These are phyloP conservation scores for Zootermopsis nevadensis DNA, from an alignment of 2,888 invertebrate genomes.

Conservation along the genomic window DNA sequence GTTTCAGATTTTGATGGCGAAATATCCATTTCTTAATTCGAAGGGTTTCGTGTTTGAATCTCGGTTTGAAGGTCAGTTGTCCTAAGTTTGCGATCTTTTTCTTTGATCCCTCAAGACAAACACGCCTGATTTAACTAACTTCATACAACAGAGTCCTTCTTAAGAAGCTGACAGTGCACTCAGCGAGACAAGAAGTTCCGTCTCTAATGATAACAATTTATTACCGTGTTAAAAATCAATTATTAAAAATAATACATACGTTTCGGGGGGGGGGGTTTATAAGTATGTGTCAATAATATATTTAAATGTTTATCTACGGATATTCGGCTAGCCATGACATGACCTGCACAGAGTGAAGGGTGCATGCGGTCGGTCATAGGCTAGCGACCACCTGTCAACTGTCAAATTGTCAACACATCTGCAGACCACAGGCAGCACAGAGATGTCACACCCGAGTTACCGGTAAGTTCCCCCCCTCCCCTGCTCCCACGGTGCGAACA, in stretches of 20 bases:
- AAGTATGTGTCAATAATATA: background rate
- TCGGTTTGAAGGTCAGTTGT: too few species aligned
- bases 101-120: too few species aligned
- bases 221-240: background rate
- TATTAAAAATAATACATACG: background rate
- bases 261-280: background rate
- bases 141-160: too few species aligned
- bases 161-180: too few species aligned
- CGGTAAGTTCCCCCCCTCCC: background rate
- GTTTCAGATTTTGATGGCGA: too few species aligned
- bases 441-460: slow-evolving; percentile 13
- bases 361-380: background rate
- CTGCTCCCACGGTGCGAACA: background rate
- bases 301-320: background rate
- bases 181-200: too few species aligned
- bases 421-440: slow-evolving; percentile 20
- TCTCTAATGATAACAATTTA: too few species aligned
- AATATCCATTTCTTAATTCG: too few species aligned
- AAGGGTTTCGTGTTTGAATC: too few species aligned
- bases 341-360: slow-evolving; percentile 1
- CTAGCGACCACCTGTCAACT: slow-evolving; percentile 26
- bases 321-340: background rate
- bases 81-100: too few species aligned
- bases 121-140: too few species aligned
- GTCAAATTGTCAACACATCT: slow-evolving; percentile 33